Base-by-base conservation (phyloP, 2,113 vertebrate species). In the Barbus barbus region DNA sequence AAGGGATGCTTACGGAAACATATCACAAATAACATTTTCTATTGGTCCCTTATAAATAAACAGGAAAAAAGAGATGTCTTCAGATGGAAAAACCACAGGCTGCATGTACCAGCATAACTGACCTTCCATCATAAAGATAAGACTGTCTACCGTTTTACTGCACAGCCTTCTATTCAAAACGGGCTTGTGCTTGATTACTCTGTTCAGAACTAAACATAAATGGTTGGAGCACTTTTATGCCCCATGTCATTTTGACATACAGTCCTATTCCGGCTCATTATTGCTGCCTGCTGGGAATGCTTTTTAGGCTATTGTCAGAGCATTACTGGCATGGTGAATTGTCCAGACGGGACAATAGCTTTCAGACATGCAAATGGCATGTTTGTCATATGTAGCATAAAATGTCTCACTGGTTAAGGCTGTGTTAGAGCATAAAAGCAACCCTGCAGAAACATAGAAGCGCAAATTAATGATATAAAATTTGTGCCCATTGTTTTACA, bases 221-320 rank as follows among this genome's bases (percentile, higher is more conserved):
- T 91, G 90, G 90, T 90, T 91, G 90, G 88, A 83, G 90, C 88
- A 87, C 75, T 88, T 93, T 94, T 91, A 93, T 88, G 61, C 85
- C 84, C 85, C 81, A 78, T 83, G 85, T 89, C 90, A 91, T 86
- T 88, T 85, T 91, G 90, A 94, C 91, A 91, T 90, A 93, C 89
- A 89, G 82, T 91, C 87, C 86, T 88, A 88, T 93, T 92, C 90
- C 67, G 16, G 73, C 82, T 91, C 88, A 91, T 90, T 91, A 91
- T 78, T 89, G 89, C 87, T 89, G 86, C 88, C 90, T 89, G 83
- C 90, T 84, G 88, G 87, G 89, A 90, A 88, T 72, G 71, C 89
- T 86, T 90, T 91, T 91, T 88, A 84, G 79, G 71, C 89, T 86
- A 86, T 92, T 93, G 90, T 92, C 88, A 84, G 73, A 86, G 90